Percentiles rank a stretch among this genome's conserved stretches.
Evolutionary conservation across 1,140 invertebrate genomes (phyloP).

Genomic region (Microplitis mediator): DNA sequence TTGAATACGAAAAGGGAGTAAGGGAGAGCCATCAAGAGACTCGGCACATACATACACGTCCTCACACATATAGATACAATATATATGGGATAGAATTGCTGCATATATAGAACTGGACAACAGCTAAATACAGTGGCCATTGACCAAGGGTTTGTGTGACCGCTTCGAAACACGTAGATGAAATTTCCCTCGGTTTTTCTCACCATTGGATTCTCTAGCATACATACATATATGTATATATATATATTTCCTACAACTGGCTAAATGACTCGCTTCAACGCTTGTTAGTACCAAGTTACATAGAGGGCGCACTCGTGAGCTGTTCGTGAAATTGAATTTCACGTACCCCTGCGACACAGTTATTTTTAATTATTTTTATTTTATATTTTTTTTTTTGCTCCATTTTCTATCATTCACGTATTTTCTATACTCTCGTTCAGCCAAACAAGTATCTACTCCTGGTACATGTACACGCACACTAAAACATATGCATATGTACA

Average conservation of each 20-base stretch:
- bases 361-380: neutral
- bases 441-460: too few species aligned
- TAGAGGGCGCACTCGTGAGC: neutral
- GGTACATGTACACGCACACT: too few species aligned
- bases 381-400: neutral
- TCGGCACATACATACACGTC: neutral
- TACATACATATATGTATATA: too few species aligned
- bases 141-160: neutral
- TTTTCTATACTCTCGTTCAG: too few species aligned
- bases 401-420: neutral
- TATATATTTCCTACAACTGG: too few species aligned
- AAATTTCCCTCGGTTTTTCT: constrained; percentile 10
- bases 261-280: constrained; percentile 1
- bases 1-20: neutral
- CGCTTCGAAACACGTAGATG: constrained; percentile 6
- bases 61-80: neutral
- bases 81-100: neutral
- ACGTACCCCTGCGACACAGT: neutral
- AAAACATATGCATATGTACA: too few species aligned
- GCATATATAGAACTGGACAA: neutral
- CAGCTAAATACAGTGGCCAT: neutral
- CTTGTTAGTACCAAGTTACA: constrained; percentile 21
- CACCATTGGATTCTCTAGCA: neutral
- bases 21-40: neutral
- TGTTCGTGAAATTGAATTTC: constrained; percentile 7